Percentiles rank a stretch among this genome's conserved stretches.
phyloP scores from a whole-genome alignment of 2,113 vertebrate species.

The Peromyscus polionotus region DNA sequence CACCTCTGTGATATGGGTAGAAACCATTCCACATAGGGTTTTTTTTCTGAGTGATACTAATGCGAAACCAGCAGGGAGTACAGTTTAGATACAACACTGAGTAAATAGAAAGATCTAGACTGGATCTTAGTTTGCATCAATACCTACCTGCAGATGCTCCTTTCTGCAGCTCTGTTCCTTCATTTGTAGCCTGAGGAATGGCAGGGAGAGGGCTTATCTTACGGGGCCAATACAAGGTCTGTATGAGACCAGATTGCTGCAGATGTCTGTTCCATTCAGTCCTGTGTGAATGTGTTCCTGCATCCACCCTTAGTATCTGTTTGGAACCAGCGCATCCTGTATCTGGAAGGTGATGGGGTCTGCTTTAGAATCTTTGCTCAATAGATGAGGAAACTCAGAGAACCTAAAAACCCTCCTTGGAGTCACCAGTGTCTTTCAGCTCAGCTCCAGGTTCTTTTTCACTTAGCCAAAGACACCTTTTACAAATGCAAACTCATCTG shows the following conservation, averaged over 20 bases:
- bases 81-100: neutral
- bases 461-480: neutral
- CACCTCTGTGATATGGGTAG: neutral
- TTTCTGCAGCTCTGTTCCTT: neutral
- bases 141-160: neutral
- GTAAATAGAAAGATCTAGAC: neutral
- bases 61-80: neutral
- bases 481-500: neutral
- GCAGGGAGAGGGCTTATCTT: neutral
- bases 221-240: neutral
- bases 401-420: neutral
- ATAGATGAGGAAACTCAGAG: neutral
- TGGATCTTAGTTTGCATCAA: neutral
- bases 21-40: neutral
- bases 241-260: slow-evolving; percentile 32
- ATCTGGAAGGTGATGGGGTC: neutral
- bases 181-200: neutral
- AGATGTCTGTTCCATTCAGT: neutral
- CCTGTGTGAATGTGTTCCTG: neutral
- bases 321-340: slow-evolving; percentile 15
- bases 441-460: neutral
- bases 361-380: slow-evolving; percentile 19
- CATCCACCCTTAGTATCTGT: neutral
- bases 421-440: neutral
- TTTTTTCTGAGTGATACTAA: neutral